phyloP scores from a whole-genome alignment of 2,888 invertebrate species.

The Ennomos quercinarius region DNA sequence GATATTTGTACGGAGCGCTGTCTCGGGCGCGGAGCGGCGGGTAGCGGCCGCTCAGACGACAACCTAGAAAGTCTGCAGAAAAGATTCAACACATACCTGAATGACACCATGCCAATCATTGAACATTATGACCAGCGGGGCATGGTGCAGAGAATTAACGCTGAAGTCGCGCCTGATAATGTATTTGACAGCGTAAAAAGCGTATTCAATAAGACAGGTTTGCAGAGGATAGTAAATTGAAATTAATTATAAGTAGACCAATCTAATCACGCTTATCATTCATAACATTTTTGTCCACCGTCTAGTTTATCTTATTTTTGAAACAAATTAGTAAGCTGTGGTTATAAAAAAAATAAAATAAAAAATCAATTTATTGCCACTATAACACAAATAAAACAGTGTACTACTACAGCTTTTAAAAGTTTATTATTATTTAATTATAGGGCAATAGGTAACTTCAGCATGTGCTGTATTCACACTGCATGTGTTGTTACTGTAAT shows the following conservation, averaged over 20 bases:
- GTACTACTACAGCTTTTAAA: too few species aligned
- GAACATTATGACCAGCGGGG: slow-evolving; percentile 90
- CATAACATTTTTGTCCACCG: slow-evolving; percentile 23
- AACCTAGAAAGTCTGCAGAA: slow-evolving; percentile 95
- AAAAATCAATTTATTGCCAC: too few species aligned
- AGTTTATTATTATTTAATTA: too few species aligned
- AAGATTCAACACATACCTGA: slow-evolving; percentile 93
- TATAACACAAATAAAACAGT: too few species aligned
- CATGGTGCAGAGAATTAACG: slow-evolving; percentile 91
- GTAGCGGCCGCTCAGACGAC: slow-evolving; percentile 97
- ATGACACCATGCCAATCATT: slow-evolving; percentile 96
- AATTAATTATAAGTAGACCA: slow-evolving; percentile 49
- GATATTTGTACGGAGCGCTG: slow-evolving; percentile 95
- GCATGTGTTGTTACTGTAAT: slow-evolving; percentile 13
- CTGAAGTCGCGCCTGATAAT: slow-evolving; percentile 87
- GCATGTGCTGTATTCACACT: too few species aligned
- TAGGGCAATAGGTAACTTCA: too few species aligned
- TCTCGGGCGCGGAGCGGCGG: slow-evolving; percentile 93
- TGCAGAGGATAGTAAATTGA: slow-evolving; percentile 60
- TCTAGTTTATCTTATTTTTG: slow-evolving; percentile 11
- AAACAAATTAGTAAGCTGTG: slow-evolving; percentile 20
- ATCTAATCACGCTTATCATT: slow-evolving; percentile 31
- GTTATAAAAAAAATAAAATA: too few species aligned
- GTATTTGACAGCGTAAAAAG: slow-evolving; percentile 87
- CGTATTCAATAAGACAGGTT: slow-evolving; percentile 74